Evolutionary conservation across 2,888 invertebrate genomes (phyloP).

Genomic region (Sarcophaga subvicina): DNA sequence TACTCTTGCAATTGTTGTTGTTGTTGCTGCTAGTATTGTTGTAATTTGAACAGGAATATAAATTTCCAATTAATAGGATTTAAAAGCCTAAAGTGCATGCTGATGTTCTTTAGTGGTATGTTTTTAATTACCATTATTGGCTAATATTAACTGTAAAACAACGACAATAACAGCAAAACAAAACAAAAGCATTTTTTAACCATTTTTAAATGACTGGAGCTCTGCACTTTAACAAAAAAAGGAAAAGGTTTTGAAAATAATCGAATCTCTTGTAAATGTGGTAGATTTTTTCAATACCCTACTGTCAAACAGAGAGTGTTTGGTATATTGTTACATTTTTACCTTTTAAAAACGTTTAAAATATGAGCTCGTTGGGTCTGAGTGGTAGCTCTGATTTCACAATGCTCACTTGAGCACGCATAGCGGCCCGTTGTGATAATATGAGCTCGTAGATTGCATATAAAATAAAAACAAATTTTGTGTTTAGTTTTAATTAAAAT

Average conservation of each 20-base stretch:
- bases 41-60: slow-evolving; percentile 54
- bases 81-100: slow-evolving; percentile 59
- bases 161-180: slow-evolving; percentile 18
- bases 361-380: no score
- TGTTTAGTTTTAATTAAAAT: no score
- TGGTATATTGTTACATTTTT: no score
- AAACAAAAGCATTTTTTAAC: neutral
- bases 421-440: no score
- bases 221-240: neutral
- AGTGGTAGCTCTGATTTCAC: no score
- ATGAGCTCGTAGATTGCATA: no score
- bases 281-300: neutral
- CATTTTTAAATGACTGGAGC: slow-evolving; percentile 20
- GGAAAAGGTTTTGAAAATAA: no score
- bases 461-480: no score
- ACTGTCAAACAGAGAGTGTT: no score
- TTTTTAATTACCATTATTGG: slow-evolving; percentile 67
- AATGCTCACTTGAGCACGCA: no score
- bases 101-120: slow-evolving; percentile 54
- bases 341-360: no score
- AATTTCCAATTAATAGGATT: slow-evolving; percentile 72
- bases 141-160: slow-evolving; percentile 30
- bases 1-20: neutral
- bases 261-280: neutral
- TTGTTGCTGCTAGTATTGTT: neutral